phyloP scores from a whole-genome alignment of 1,140 invertebrate genomes.

The Dendroctonus ponderosae region DNA sequence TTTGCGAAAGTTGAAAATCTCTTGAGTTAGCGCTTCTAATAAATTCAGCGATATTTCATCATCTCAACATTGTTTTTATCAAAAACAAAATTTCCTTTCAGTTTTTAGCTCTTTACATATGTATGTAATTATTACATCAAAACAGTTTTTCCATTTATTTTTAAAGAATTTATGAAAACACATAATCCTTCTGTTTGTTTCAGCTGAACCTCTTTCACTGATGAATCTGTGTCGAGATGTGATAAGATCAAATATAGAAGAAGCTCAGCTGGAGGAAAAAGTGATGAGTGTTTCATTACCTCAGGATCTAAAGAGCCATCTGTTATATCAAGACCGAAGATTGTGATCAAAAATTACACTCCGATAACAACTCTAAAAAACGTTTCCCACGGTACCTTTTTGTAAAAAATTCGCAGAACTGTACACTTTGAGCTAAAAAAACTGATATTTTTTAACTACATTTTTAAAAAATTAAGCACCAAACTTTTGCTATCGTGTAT shows the following conservation, averaged over 20 bases:
- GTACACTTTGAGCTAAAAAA: slow-evolving; percentile 25
- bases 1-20: too few relatives aligned
- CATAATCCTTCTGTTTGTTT: slow-evolving; percentile 46
- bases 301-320: slow-evolving; percentile 89
- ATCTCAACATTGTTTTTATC: too few relatives aligned
- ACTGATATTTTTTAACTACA: slow-evolving; percentile 31
- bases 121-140: too few relatives aligned
- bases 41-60: too few relatives aligned
- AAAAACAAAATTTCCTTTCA: too few relatives aligned
- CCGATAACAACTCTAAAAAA: slow-evolving; percentile 3
- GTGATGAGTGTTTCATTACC: slow-evolving; percentile 87
- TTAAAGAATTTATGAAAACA: neutral
- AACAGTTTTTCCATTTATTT: neutral
- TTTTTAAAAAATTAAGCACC: slow-evolving; percentile 15
- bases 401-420: slow-evolving; percentile 29
- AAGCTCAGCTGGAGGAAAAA: slow-evolving; percentile 79
- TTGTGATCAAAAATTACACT: slow-evolving; percentile 49
- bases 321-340: slow-evolving; percentile 79
- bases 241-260: slow-evolving; percentile 89
- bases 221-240: slow-evolving; percentile 95
- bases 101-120: too few relatives aligned
- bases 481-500: neutral
- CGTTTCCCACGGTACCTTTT: slow-evolving; percentile 24
- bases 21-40: too few relatives aligned
- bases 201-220: slow-evolving; percentile 93